These are phyloP conservation scores for Megamerina dolium DNA, from an alignment of 2,888 invertebrate species.

Conservation along the genomic window DNA sequence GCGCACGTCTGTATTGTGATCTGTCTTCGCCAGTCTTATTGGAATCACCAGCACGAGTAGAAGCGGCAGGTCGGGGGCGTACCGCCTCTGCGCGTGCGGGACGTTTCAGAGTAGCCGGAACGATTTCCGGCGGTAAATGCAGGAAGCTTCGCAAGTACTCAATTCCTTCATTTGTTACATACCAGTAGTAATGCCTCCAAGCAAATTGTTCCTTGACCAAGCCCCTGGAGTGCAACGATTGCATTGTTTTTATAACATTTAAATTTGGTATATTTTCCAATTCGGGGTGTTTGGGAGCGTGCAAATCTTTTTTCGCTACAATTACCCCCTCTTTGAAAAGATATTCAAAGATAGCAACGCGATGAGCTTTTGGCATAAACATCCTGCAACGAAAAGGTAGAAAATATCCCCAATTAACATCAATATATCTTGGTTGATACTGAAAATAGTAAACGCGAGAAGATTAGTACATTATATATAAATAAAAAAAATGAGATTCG, in stretches of 20 bases:
- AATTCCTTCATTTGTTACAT: slow-evolving; percentile 95
- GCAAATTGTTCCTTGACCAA: slow-evolving; percentile 99
- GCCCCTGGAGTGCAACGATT: slow-evolving; percentile 93
- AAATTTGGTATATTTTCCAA: slow-evolving; percentile 92
- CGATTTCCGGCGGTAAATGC: slow-evolving; percentile 97
- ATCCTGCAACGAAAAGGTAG: slow-evolving; percentile 65
- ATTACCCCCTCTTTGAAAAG: slow-evolving; percentile 99
- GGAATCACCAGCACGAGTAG: slow-evolving; percentile 63
- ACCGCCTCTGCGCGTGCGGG: slow-evolving; percentile 81
- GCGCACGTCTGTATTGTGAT: slow-evolving; percentile 73
- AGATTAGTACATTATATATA: no score
- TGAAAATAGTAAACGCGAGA: no score
- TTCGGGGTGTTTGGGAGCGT: slow-evolving; percentile 96
- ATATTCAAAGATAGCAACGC: slow-evolving; percentile 93
- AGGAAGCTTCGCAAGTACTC: slow-evolving; percentile 91
- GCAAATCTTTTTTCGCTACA: slow-evolving; percentile 98
- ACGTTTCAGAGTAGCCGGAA: slow-evolving; percentile 93
- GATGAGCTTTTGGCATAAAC: slow-evolving; percentile 99
- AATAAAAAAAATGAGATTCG: no score
- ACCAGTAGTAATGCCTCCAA: slow-evolving; percentile 99
- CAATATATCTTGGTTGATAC: no score
- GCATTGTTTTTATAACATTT: slow-evolving; percentile 97
- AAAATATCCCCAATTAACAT: no score
- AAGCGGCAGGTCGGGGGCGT: slow-evolving; percentile 66
- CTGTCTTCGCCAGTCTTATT: slow-evolving; percentile 76